Evolutionary conservation across 2,888 invertebrate species (phyloP), one percentile per base, ranked within the genome.

Genomic region (Microdon myrmicae): DNA sequence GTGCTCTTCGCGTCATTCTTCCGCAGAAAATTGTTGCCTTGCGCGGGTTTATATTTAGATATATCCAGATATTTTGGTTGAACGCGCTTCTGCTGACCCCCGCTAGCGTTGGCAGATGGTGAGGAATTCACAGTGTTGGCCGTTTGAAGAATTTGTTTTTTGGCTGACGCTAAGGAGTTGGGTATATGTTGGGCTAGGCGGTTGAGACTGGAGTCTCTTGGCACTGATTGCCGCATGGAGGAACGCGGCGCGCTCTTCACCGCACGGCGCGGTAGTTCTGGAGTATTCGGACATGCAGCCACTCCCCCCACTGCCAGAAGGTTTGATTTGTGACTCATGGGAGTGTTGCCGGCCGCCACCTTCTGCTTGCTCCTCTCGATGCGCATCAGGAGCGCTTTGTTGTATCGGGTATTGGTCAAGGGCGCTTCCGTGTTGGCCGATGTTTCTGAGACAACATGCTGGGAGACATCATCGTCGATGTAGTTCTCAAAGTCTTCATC

Each of bases 301-400:
- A 75, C 69, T 9, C 79, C 79, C 20, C 73, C 73, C 5, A 67
- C 69, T 3, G 32, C 61, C 28, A 54, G 23, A 2, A 60, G 43
- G 17, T 58, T 56, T 13, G 54, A 38, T 34, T 67, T 41, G 17
- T 34, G 34, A 13, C n/a, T 32, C 34, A 10, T 32, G 34, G 19
- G 44, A 35, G 3, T 19, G 41, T 39, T 44, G 13, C 6, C 35
- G 1, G 71, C 74, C 8, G 73, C 71, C 1, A 75, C 78, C 29
- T 75, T 75, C 56, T 78, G 78, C 32, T 79, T 80, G 67, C 79
- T 80, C 4, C 78, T 72, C 47, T 80, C 80, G 44, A 80, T 78
- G 31, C 90, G 81, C 80, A 89, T 81, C 74, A 88, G 84, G 58
- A 86, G 82, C n/a, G 90, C 88, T 68, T 90, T 83, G 75, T 93